These are phyloP conservation scores for Rhopilema esculentum DNA, from an alignment of 30 jellyfish, hydroid and myxozoan species.

Conservation along the genomic window DNA sequence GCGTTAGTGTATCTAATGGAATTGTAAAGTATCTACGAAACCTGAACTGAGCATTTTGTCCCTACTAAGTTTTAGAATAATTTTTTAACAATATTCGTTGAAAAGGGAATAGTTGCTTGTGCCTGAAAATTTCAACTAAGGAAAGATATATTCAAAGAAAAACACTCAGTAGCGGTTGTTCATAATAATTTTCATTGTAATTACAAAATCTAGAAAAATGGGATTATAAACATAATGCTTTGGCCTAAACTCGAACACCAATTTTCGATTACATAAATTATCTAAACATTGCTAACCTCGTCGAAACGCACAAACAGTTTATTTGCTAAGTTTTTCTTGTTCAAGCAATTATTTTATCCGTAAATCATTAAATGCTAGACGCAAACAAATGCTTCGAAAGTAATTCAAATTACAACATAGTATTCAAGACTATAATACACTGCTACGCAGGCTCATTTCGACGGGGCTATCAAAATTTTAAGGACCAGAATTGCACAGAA, in stretches of 20 bases:
- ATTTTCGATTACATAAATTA: neutral
- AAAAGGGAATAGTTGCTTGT: neutral
- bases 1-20: too few species aligned
- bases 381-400: too few species aligned
- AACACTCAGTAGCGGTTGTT: neutral
- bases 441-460: too few species aligned
- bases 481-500: neutral
- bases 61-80: too few species aligned
- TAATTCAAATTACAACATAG: neutral
- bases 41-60: neutral
- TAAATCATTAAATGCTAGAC: too few species aligned
- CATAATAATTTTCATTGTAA: neutral
- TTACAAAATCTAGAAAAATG: conserved; percentile 57
- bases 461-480: neutral
- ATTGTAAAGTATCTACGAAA: too few species aligned
- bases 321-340: too few species aligned
- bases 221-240: conserved; percentile 21
- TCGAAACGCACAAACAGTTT: too few species aligned
- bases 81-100: neutral
- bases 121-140: neutral
- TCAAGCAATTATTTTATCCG: too few species aligned
- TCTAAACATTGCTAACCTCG: neutral
- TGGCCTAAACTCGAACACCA: neutral
- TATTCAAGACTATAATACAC: neutral
- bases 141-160: neutral